Evolutionary conservation across 2,888 invertebrate genomes (phyloP).

Genomic region (Pammene fasciana): DNA sequence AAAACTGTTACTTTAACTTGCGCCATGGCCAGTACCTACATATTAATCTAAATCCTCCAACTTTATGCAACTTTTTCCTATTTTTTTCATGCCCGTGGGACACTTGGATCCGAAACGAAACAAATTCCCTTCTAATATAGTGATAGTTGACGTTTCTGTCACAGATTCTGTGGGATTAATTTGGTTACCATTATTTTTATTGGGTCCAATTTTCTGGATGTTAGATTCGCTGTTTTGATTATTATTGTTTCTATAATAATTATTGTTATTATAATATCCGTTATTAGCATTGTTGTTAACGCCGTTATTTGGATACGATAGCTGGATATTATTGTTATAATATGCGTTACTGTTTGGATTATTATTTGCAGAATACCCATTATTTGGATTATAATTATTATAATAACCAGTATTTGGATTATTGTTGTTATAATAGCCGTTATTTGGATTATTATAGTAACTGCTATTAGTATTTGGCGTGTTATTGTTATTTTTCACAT

Average conservation of each 20-base stretch:
- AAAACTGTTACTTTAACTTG: no score
- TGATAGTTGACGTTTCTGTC: conserved; percentile 12
- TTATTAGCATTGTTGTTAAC: background rate
- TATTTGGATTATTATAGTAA: conserved; percentile 10
- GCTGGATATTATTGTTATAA: background rate
- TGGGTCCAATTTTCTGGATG: conserved; percentile 2
- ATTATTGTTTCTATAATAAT: conserved; percentile 1
- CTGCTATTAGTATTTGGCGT: background rate
- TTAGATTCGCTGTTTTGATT: conserved; percentile 6
- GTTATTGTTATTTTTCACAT: conserved; percentile 9
- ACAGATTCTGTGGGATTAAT: background rate
- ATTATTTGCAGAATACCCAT: background rate
- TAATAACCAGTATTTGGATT: background rate
- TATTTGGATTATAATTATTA: background rate
- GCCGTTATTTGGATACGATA: conserved; percentile 1
- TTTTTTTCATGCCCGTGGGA: conserved; percentile 9
- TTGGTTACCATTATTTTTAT: background rate
- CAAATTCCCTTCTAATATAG: conserved; percentile 8
- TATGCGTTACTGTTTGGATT: background rate
- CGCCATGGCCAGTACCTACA: no score
- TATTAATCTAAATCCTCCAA: conserved; percentile 8
- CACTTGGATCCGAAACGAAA: conserved; percentile 13
- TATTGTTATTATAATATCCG: conserved; percentile 3
- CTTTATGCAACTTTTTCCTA: background rate
- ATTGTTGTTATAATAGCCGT: background rate